Percentiles rank a stretch among this genome's conserved stretches.
phyloP scores from a whole-genome alignment of 2,888 invertebrate species.

The Nemapogon koenigi region DNA sequence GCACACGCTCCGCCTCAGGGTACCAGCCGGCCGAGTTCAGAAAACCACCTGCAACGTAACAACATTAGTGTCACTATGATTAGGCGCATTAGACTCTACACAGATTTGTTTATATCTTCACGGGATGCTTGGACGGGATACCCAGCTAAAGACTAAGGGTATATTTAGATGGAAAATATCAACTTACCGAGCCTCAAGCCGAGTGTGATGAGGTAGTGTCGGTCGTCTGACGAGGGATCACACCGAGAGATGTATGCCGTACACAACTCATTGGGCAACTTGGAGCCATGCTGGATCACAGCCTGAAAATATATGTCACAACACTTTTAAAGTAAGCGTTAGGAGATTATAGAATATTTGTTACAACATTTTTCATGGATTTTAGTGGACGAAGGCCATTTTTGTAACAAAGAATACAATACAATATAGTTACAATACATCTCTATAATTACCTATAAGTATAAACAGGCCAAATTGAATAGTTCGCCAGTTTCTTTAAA shows the following conservation, averaged over 20 bases:
- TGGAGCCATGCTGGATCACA: conserved; percentile 50
- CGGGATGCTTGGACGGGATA: conserved; percentile 2
- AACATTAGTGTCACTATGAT: no score
- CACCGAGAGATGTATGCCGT: conserved; percentile 34
- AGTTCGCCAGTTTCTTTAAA: no score
- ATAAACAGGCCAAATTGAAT: no score
- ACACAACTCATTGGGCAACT: conserved; percentile 41
- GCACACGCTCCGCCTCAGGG: conserved; percentile 75
- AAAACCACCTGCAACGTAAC: conserved; percentile 74
- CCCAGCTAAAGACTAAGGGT: no score
- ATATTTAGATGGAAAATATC: no score
- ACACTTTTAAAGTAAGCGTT: no score
- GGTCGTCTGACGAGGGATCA: conserved; percentile 19
- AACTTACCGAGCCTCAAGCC: conserved; percentile 62
- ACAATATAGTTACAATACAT: no score
- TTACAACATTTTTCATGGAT: no score
- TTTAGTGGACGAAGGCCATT: no score
- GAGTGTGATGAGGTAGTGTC: conserved; percentile 66
- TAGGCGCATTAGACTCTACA: not conserved
- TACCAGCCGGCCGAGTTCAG: conserved; percentile 91
- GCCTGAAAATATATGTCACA: conserved; percentile 30
- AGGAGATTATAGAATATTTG: no score
- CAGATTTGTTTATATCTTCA: conserved; percentile 13
- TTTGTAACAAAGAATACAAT: no score
- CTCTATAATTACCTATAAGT: no score